phyloP scores from a whole-genome alignment of 2,113 vertebrate species.

The Takifugu flavidus region DNA sequence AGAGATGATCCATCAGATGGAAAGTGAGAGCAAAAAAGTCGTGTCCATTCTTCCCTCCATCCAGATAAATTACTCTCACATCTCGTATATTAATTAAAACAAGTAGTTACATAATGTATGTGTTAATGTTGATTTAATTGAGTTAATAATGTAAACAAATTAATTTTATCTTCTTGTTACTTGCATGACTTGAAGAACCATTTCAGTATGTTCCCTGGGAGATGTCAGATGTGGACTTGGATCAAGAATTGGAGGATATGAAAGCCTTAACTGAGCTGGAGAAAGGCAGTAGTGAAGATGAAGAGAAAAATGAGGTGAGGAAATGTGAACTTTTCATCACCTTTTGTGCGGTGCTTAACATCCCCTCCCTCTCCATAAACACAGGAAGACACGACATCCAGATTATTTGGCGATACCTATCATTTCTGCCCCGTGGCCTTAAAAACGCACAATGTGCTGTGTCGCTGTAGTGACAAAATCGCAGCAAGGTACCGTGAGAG shows the following conservation, averaged over 20 bases:
- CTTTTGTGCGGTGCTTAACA: neutral
- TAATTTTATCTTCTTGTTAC: neutral
- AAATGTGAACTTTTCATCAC: neutral
- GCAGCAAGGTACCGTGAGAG: conserved; percentile 87
- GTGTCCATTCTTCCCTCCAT: neutral
- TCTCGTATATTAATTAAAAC: no score
- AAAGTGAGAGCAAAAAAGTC: conserved; percentile 78
- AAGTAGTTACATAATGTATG: no score
- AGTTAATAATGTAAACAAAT: neutral
- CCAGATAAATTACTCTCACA: conserved; percentile 1
- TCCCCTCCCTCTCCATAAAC: conserved; percentile 14
- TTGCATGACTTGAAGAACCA: conserved; percentile 68
- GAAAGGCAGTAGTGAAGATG: conserved; percentile 62
- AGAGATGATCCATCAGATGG: conserved; percentile 75
- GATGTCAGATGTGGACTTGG: conserved; percentile 75
- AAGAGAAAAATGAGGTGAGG: conserved; percentile 60
- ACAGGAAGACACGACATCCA: conserved; percentile 71
- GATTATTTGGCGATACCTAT: conserved; percentile 83
- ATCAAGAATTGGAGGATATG: conserved; percentile 82
- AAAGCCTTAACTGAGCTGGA: conserved; percentile 70
- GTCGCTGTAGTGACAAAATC: conserved; percentile 74
- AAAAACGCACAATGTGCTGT: conserved; percentile 80
- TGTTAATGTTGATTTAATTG: neutral
- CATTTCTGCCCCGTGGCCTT: conserved; percentile 91
- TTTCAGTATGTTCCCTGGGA: conserved; percentile 79